Percentiles rank a stretch among this genome's conserved stretches.
phyloP scores from a whole-genome alignment of 35 echinoderm and acorn worm genomes.

The Ophiothrix spiculata region DNA sequence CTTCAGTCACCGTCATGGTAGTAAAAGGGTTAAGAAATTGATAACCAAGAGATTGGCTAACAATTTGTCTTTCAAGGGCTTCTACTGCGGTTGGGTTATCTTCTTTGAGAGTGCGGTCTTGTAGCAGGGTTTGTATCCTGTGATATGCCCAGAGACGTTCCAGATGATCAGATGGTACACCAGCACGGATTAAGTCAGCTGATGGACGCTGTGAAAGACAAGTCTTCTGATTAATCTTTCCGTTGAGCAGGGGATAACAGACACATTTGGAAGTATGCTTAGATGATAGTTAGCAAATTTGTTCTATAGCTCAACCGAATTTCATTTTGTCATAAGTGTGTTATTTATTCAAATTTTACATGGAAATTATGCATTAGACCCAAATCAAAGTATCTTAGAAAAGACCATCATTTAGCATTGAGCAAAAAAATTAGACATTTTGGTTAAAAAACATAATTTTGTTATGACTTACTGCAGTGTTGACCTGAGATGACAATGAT shows the following conservation, averaged over 20 bases:
- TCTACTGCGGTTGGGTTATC: slow-evolving; percentile 26
- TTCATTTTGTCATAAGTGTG: too few relatives aligned
- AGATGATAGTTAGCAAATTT: background rate
- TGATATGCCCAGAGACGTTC: slow-evolving; percentile 81
- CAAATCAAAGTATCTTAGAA: too few relatives aligned
- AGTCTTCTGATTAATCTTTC: background rate
- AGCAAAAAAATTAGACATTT: background rate
- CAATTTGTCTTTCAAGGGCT: slow-evolving; percentile 37
- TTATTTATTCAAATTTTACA: too few relatives aligned
- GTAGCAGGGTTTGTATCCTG: slow-evolving; percentile 58
- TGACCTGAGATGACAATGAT: slow-evolving; percentile 31
- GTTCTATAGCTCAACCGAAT: too few relatives aligned
- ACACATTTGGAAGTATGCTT: background rate
- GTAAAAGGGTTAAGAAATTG: slow-evolving; percentile 19
- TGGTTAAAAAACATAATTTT: too few relatives aligned
- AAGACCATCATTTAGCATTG: too few relatives aligned
- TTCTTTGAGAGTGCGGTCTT: slow-evolving; percentile 38
- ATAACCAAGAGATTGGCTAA: slow-evolving; percentile 48
- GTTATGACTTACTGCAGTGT: slow-evolving; percentile 39
- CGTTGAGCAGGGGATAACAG: background rate
- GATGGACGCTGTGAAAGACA: slow-evolving; percentile 52
- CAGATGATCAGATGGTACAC: slow-evolving; percentile 58
- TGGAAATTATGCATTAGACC: too few relatives aligned
- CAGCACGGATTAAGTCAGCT: slow-evolving; percentile 30
- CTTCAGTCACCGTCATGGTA: background rate